Evolutionary conservation across 2,888 invertebrate genomes (phyloP).

Genomic region (Leucoma salicis): DNA sequence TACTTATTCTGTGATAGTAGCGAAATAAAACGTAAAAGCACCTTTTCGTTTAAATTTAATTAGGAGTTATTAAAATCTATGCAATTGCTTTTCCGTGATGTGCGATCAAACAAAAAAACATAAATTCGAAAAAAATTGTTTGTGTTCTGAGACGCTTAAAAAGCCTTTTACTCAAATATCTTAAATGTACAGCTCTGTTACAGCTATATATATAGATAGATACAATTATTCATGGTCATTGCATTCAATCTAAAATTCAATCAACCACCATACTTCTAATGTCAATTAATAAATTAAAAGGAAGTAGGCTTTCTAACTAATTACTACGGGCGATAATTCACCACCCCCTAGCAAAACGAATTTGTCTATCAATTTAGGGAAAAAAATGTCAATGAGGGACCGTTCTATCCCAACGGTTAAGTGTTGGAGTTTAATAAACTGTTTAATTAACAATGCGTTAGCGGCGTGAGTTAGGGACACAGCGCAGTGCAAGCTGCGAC

Average conservation of each 20-base stretch:
- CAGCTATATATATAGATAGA: background rate
- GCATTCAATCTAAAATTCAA: background rate
- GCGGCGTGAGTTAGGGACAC: conserved; percentile 41
- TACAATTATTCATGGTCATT: background rate
- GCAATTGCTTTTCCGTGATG: too few species aligned
- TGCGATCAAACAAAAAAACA: background rate
- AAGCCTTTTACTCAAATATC: background rate
- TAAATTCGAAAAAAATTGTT: background rate
- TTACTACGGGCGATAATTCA: conserved; percentile 39
- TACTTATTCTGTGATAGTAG: too few species aligned
- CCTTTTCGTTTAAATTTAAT: too few species aligned
- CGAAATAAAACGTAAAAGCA: too few species aligned
- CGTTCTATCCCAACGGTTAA: conserved; percentile 61
- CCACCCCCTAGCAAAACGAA: conserved; percentile 63
- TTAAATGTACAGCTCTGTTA: background rate
- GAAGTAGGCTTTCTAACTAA: conserved; percentile 24
- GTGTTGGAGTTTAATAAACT: conserved; percentile 79
- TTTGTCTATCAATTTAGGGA: conserved; percentile 62
- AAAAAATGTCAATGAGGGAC: conserved; percentile 55
- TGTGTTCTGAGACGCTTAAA: background rate
- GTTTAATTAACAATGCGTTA: conserved; percentile 74
- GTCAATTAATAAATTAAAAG: conserved; percentile 19
- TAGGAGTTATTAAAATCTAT: too few species aligned
- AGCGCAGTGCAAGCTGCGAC: conserved; percentile 65
- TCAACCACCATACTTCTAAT: background rate